Conservation (phyloP, 2,888 invertebrate species). For the Odontothrips loti region DNA sequence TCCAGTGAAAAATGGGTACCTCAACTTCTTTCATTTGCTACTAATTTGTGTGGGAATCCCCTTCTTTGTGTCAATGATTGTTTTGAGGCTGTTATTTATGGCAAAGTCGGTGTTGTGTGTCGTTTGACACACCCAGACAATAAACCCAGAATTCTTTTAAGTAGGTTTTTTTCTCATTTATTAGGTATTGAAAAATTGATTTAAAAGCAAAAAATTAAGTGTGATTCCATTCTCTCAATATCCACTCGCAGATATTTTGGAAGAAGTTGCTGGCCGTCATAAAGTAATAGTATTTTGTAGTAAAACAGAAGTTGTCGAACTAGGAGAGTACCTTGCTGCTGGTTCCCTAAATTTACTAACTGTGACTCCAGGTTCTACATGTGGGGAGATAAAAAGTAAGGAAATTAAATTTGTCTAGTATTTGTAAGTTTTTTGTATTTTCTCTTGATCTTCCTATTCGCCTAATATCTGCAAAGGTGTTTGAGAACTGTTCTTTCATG, state of each 20-base stretch:
- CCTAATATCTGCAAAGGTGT: neutral
- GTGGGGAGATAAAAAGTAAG: neutral
- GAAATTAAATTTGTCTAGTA: neutral
- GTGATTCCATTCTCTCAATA: neutral
- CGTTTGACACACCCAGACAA: neutral
- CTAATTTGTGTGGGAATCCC: neutral
- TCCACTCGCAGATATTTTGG: neutral
- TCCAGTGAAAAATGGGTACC: neutral
- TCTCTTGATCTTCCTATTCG: neutral
- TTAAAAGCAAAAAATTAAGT: neutral
- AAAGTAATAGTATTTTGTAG: neutral
- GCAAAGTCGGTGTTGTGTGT: neutral
- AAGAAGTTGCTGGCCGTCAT: neutral
- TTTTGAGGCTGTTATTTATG: constrained; percentile 7
- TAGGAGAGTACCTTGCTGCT: neutral
- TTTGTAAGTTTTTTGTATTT: neutral
- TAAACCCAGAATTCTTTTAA: neutral
- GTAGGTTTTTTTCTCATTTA: neutral
- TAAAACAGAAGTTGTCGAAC: neutral
- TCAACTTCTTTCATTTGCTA: neutral
- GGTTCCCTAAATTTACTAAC: neutral
- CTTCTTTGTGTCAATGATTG: neutral
- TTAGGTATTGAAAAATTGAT: neutral
- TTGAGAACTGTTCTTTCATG: neutral
- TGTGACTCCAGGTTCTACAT: neutral